Base-by-base conservation (phyloP, 23 tunicate species). In the Phallusia fumigata region DNA sequence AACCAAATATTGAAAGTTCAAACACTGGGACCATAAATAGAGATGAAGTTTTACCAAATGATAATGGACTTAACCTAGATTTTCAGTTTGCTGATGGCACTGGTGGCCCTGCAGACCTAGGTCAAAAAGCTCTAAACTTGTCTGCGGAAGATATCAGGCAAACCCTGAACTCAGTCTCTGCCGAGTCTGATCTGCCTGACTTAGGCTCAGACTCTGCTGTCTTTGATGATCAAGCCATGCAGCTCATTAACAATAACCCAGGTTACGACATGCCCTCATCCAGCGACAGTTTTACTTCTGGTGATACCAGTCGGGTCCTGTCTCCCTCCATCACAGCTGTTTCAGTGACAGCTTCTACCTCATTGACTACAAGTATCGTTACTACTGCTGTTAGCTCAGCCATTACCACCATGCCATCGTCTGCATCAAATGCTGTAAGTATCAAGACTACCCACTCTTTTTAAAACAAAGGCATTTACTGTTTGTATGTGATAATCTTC, bases 101-200 rank as follows among this genome's bases (percentile, higher is more conserved):
- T 22, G 81, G 36, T 53, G 91, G 64, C 26, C 50, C 81, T 13
- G 90, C 72, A 16, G 90, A 86, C 77, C 81, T 86, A 28, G 82
- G 91, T 22, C 79, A 85, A 15, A 53, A 87, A 21, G 86, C 85
- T 19, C 91, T 82, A 0, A 82, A 87, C 65, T 65, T 87, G 0
- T 87, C 91, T 5, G 91, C 86, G 0, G 91, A 87, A 32, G 91
- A 87, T 32, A 83, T 87, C 36, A 85, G 76, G 69, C 65, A 77
- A 47, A 82, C 91, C 11, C 51, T 87, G n/a, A 82, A 82, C 74
- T 87, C 91, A 22, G 91, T 87, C 10, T 87, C 91, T 19, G 91
- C 86, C 0, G 86, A 87, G 22, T 50, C 82, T 18, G 52, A 30
- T 19, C 76, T 84, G 8, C 87, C 87, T 6, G 83, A 85, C 30